These are phyloP conservation scores for Montipora sp. DNA, from an alignment of 64 coral and sea anemone species.

Conservation along the genomic window DNA sequence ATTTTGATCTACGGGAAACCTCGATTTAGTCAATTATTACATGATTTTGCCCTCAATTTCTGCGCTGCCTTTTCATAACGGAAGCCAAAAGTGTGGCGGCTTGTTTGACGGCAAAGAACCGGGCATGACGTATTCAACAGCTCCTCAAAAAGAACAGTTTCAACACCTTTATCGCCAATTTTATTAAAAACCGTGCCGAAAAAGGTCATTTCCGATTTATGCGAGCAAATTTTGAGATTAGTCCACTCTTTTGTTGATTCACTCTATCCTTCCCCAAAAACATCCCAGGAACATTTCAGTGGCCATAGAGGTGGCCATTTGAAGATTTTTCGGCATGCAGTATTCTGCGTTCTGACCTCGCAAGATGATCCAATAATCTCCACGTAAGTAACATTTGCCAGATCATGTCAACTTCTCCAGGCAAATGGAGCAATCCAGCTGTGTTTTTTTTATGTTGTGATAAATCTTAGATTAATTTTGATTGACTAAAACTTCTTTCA, in stretches of 20 bases:
- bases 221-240: too few species aligned
- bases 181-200: too few species aligned
- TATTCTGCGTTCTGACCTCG: not conserved
- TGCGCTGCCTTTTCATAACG: not conserved
- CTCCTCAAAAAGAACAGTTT: not conserved
- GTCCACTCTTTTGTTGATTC: too few species aligned
- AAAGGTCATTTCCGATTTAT: too few species aligned
- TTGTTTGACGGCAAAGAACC: not conserved
- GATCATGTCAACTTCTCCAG: not conserved
- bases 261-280: too few species aligned
- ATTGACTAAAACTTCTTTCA: too few species aligned
- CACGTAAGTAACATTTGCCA: not conserved
- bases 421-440: too few species aligned
- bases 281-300: too few species aligned
- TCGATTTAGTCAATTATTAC: not conserved
- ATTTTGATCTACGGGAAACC: too few species aligned
- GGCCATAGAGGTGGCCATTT: too few species aligned
- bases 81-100: slow-evolving; percentile 3
- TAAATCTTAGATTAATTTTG: too few species aligned
- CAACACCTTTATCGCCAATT: not conserved
- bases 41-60: not conserved
- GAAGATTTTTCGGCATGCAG: not conserved
- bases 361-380: not conserved
- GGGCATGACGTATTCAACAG: not conserved
- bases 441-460: too few species aligned